Conservation (phyloP, 2,797 vertebrate genomes). For the Cygnus olor region DNA sequence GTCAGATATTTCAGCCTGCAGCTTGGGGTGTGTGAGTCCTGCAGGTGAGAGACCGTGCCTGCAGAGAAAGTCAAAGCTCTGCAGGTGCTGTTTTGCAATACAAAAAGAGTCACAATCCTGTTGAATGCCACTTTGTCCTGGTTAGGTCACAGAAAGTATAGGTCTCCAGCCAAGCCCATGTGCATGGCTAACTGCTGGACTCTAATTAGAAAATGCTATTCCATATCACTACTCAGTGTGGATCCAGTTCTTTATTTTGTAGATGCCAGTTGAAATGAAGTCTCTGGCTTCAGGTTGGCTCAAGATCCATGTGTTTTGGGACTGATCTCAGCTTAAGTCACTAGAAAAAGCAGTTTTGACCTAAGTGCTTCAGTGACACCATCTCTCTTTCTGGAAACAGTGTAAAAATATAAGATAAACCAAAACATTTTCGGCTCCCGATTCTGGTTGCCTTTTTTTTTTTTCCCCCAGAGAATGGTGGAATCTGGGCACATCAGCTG, state of each 20-base stretch:
- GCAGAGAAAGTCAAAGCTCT: background rate
- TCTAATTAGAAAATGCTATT: background rate
- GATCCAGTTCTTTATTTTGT: background rate
- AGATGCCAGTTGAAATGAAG: background rate
- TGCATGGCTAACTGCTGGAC: background rate
- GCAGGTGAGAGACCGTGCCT: background rate
- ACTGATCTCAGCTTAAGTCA: background rate
- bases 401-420: slow-evolving; percentile 6
- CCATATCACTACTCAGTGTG: background rate
- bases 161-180: background rate
- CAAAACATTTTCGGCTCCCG: background rate
- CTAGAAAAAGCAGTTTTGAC: background rate
- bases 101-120: background rate
- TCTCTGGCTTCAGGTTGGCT: background rate
- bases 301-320: background rate
- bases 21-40: background rate
- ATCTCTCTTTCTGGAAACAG: background rate
- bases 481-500: slow-evolving; percentile 36
- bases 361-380: background rate
- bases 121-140: background rate
- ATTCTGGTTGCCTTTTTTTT: background rate
- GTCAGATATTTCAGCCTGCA: background rate
- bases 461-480: background rate
- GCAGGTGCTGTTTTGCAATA: background rate
- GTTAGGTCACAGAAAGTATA: background rate